phyloP scores from a whole-genome alignment of 1,140 invertebrate genomes.

The Drosophila lacteicornis region DNA sequence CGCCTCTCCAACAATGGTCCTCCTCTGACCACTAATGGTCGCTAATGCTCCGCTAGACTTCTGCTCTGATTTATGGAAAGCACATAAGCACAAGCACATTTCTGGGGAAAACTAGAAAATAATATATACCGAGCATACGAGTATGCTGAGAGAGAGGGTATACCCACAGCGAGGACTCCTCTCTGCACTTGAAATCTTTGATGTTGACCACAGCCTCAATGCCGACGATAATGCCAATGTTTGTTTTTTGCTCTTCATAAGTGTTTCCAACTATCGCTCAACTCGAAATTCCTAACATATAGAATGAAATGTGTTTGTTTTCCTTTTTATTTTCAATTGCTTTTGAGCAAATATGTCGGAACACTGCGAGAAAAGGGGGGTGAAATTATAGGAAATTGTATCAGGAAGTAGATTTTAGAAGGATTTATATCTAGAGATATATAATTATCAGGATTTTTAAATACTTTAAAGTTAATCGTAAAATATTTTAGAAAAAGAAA shows the following conservation, averaged over 20 bases:
- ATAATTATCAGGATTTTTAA: no score
- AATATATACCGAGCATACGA: constrained; percentile 1
- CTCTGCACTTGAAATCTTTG: constrained; percentile 54
- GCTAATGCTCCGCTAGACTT: constrained; percentile 62
- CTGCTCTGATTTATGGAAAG: constrained; percentile 71
- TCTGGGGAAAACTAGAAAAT: constrained; percentile 12
- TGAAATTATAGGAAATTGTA: neutral
- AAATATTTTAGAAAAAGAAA: no score
- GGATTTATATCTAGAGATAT: no score
- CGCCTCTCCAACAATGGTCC: constrained; percentile 47
- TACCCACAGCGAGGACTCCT: constrained; percentile 23
- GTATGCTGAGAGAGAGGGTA: neutral
- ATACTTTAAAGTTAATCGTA: no score
- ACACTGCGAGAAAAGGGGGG: constrained; percentile 5
- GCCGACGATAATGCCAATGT: neutral
- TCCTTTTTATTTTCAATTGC: constrained; percentile 18
- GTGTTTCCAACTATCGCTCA: constrained; percentile 42
- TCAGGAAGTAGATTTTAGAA: neutral
- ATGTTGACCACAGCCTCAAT: constrained; percentile 14
- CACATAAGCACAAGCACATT: constrained; percentile 1
- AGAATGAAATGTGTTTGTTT: constrained; percentile 42
- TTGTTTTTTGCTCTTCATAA: constrained; percentile 33
- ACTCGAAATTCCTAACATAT: constrained; percentile 44
- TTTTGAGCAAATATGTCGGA: constrained; percentile 19
- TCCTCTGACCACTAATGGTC: constrained; percentile 38